Base-by-base conservation (phyloP, 1,140 invertebrate species). In the Leptoteleia sp. region DNA sequence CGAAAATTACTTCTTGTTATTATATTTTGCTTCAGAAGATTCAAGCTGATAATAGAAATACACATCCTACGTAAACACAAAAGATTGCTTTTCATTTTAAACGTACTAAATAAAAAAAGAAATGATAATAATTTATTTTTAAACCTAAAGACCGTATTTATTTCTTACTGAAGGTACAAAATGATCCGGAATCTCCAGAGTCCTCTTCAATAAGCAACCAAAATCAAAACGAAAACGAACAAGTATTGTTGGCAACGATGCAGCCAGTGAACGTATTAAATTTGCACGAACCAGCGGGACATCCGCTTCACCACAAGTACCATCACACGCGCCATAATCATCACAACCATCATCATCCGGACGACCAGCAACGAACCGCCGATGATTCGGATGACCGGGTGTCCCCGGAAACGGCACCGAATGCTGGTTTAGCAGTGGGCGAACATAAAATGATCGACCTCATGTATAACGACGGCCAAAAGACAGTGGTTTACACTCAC, bases 391-490 rank as follows among this genome's bases (percentile, higher is more conserved):
- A 93, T 80, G 91, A 91, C 1, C 91, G 91, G 6, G 91, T 91
- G 12, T 91, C 91, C 43, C 90, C 91, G 0, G 90, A 90, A 81
- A 84, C 84, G 5, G 87, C 67, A 71, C 65, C 61, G 89, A 90
- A 90, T 37, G 87, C 91, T 67, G 88, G 90, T 80, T 90, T 92
- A 55, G 90, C 88, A 50, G 91, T 92, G 77, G 89, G 92, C n/a
- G 92, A 92, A 27, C 93, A 92, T 79, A 93, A 82, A 90, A 93
- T 87, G 65, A 94, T 95, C 79, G 94, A 95, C 88, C 87, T 95
- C 54, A 95, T 95, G 79, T 95, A 95, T 85, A 94, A 94, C 82
- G 94, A 95, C 76, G 94, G 94, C 17, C 94, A 94, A 82, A 94
- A 95, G 82, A 95, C 94, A 0, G 93, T 95, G 15, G 94, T 94